Conservation (phyloP, 1,140 invertebrate species). For the Cyclina sinensis region DNA sequence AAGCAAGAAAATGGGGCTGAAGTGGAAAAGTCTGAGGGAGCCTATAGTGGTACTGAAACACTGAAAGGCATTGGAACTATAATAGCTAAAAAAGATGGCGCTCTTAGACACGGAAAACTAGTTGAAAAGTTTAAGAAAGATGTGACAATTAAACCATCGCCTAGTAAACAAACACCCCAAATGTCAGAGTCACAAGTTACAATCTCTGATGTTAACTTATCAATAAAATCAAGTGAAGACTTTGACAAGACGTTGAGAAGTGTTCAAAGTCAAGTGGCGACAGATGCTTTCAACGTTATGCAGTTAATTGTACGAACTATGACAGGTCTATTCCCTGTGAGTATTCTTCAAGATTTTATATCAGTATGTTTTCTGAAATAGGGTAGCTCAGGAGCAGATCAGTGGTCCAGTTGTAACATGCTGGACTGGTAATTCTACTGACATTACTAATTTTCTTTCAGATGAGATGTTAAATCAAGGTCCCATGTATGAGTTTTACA, state of each 20-base stretch:
- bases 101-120: neutral
- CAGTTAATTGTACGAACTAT: slow-evolving; percentile 58
- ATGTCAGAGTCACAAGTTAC: slow-evolving; percentile 5
- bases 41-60: neutral
- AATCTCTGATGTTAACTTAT: slow-evolving; percentile 17
- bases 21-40: neutral
- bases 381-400: too few relatives aligned
- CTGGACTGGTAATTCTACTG: too few relatives aligned
- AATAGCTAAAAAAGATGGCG: slow-evolving; percentile 18
- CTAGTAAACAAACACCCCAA: slow-evolving; percentile 50
- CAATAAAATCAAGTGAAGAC: slow-evolving; percentile 2
- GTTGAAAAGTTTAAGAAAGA: slow-evolving; percentile 50
- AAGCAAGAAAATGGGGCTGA: neutral
- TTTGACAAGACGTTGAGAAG: slow-evolving; percentile 55
- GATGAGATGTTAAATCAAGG: too few relatives aligned
- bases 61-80: slow-evolving; percentile 29
- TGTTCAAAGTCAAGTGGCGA: slow-evolving; percentile 54
- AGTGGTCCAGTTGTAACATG: too few relatives aligned
- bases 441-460: too few relatives aligned
- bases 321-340: slow-evolving; percentile 44
- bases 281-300: slow-evolving; percentile 55
- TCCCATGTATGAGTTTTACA: too few relatives aligned
- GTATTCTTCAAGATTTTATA: neutral
- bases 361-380: too few relatives aligned
- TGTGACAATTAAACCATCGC: slow-evolving; percentile 45